These are phyloP conservation scores for Macrobrachium nipponense DNA, from an alignment of 1,140 invertebrate species.

Conservation along the genomic window DNA sequence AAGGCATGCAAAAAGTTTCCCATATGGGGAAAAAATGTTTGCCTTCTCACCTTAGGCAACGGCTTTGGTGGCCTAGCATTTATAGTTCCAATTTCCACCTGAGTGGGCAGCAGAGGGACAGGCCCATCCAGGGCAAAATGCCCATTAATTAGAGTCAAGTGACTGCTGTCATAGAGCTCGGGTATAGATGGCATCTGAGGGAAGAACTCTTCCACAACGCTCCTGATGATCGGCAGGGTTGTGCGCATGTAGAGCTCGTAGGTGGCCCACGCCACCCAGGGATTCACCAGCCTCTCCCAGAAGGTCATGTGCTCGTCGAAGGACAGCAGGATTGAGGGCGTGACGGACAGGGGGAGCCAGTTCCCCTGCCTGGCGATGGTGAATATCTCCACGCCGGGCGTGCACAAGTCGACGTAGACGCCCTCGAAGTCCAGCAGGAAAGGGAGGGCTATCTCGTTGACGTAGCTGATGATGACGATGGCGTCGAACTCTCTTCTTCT, in stretches of 20 bases:
- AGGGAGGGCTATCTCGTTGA: constrained; percentile 46
- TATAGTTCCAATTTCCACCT: constrained; percentile 54
- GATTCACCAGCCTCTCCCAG: constrained; percentile 69
- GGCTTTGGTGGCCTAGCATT: constrained; percentile 14
- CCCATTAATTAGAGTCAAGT: constrained; percentile 46
- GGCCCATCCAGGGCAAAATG: constrained; percentile 53
- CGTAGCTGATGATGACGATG: constrained; percentile 41
- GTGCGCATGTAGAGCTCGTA: not conserved
- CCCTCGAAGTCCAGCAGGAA: constrained; percentile 55
- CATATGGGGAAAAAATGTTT: too few species aligned
- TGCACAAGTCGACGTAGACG: constrained; percentile 43
- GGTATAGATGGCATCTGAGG: too few species aligned
- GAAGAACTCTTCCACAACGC: too few species aligned
- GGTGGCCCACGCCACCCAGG: not conserved
- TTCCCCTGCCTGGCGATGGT: constrained; percentile 24
- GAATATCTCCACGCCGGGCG: constrained; percentile 43
- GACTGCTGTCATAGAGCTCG: constrained; percentile 1
- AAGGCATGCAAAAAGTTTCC: too few species aligned
- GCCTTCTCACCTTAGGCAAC: constrained; percentile 41
- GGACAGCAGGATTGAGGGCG: constrained; percentile 73
- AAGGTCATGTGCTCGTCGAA: constrained; percentile 73
- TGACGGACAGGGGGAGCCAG: constrained; percentile 72
- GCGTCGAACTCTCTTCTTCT: constrained; percentile 36
- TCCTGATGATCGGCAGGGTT: not conserved
- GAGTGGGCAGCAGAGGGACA: constrained; percentile 48